These are phyloP conservation scores for Syrphus vitripennis DNA, from an alignment of 2,888 invertebrate species.

Conservation along the genomic window DNA sequence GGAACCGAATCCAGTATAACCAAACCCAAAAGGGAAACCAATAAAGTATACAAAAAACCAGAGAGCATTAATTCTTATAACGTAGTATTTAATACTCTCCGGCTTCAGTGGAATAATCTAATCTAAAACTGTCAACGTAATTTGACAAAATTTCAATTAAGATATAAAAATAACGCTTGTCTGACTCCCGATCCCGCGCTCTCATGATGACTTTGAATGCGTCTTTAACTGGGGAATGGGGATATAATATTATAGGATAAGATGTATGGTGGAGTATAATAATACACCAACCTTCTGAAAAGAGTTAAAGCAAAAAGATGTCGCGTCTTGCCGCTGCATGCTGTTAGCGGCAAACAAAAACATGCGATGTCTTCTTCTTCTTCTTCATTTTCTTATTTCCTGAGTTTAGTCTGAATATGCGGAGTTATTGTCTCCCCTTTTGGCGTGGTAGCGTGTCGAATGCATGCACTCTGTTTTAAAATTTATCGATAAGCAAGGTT, in stretches of 20 bases:
- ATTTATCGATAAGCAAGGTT: conserved; percentile 50
- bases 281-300: conserved; percentile 3
- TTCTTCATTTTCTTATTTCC: not conserved
- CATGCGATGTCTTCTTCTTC: conserved; percentile 46
- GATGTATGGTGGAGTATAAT: not conserved
- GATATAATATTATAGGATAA: not conserved
- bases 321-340: conserved; percentile 36
- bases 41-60: conserved; percentile 36
- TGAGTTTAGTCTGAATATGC: not conserved
- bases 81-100: not conserved
- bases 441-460: conserved; percentile 10
- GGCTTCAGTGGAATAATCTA: conserved; percentile 73
- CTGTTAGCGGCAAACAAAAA: not conserved
- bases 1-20: not conserved
- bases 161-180: conserved; percentile 76
- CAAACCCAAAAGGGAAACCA: conserved; percentile 42
- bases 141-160: conserved; percentile 78
- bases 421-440: not conserved
- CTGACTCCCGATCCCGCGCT: conserved; percentile 73
- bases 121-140: conserved; percentile 77
- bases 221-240: not conserved
- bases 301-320: conserved; percentile 56
- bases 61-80: not conserved
- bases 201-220: conserved; percentile 26
- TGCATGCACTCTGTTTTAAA: conserved; percentile 41